Evolutionary conservation across 2,888 invertebrate genomes (phyloP).

Genomic region (Thymelicus sylvestris): DNA sequence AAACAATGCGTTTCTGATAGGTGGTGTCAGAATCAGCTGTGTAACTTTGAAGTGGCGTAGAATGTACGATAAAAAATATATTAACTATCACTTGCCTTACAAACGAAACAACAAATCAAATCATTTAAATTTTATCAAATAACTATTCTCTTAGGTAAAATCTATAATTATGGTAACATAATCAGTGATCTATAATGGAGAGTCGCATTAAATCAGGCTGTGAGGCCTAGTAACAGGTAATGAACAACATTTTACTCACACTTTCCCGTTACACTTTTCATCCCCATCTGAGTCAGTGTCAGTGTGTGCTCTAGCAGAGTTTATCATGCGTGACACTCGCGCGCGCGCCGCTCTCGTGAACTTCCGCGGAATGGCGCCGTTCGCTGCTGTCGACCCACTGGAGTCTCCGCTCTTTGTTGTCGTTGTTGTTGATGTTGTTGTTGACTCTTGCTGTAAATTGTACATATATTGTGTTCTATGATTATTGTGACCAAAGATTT

Average conservation of each 20-base stretch:
- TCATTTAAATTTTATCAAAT: background rate
- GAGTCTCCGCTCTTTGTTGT: conserved; percentile 62
- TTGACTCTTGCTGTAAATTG: conserved; percentile 21
- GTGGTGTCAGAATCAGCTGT: no score
- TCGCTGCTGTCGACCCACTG: conserved; percentile 55
- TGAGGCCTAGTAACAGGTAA: no score
- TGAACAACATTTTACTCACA: conserved; percentile 48
- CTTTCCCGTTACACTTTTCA: conserved; percentile 67
- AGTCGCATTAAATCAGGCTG: no score
- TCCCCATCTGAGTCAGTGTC: conserved; percentile 89
- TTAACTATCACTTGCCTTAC: no score
- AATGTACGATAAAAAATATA: no score
- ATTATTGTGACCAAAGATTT: no score
- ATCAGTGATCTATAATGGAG: no score
- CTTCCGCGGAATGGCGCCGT: conserved; percentile 83
- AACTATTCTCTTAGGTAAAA: background rate
- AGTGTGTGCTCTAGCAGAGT: conserved; percentile 79
- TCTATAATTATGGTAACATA: no score
- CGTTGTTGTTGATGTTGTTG: conserved; percentile 9
- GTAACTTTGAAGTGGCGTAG: no score
- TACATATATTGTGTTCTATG: no score
- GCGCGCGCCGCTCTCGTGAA: conserved; percentile 89
- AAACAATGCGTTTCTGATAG: no score
- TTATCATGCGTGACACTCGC: conserved; percentile 87
- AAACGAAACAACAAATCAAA: no score